These are phyloP conservation scores for Venturia canescens DNA, from an alignment of 1,140 invertebrate genomes.

Conservation along the genomic window DNA sequence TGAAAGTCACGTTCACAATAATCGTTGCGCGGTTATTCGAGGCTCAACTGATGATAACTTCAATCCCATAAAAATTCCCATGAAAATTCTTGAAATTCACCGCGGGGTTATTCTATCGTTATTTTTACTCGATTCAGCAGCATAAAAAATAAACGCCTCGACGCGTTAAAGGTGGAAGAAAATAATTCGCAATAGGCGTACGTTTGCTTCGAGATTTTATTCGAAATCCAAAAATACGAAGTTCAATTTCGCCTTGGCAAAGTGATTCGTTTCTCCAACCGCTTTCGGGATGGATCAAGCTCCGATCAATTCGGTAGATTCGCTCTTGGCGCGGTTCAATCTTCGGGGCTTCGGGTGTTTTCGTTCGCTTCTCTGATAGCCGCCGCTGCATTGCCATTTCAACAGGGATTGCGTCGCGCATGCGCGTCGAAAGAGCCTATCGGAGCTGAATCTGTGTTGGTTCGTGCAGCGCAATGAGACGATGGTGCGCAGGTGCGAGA, in stretches of 20 bases:
- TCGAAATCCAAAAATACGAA: no score
- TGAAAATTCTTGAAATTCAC: no score
- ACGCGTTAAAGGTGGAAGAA: no score
- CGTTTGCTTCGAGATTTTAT: not conserved
- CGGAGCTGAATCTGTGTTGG: constrained; percentile 3
- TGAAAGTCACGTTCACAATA: no score
- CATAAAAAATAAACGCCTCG: no score
- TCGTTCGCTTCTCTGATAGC: not conserved
- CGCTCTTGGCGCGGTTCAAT: constrained; percentile 15
- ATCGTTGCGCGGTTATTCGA: no score
- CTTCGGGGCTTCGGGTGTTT: constrained; percentile 25
- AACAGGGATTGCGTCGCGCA: not conserved
- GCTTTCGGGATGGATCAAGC: not conserved
- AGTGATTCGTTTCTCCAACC: no score
- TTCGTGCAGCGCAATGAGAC: not conserved
- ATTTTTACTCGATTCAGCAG: no score
- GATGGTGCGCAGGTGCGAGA: constrained; percentile 39
- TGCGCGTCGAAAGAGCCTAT: constrained; percentile 10
- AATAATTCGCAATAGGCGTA: not conserved
- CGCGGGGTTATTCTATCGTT: no score
- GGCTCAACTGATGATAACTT: no score
- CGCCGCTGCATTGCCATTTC: not conserved
- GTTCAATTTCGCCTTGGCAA: no score
- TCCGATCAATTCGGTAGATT: constrained; percentile 16
- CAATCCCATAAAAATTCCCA: no score